These are phyloP conservation scores for Bhutanitis thaidina DNA, from an alignment of 2,888 invertebrate genomes.

Conservation along the genomic window DNA sequence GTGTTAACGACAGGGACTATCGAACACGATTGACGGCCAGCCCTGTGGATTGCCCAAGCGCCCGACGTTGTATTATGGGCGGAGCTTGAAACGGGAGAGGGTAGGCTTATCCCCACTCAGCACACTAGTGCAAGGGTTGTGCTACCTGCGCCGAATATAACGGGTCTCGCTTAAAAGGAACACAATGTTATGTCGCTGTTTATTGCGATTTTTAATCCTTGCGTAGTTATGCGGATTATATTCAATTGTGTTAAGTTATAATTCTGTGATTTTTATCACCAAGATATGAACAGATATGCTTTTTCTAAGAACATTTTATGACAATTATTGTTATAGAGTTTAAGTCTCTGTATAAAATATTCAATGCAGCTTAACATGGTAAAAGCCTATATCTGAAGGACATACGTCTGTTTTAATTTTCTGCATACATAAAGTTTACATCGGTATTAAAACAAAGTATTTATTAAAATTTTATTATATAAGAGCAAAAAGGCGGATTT, in stretches of 20 bases:
- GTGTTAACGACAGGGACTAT: constrained; percentile 4
- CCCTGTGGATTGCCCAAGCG: constrained; percentile 22
- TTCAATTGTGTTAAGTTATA: constrained; percentile 8
- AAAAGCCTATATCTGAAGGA: too few species aligned
- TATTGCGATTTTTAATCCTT: constrained; percentile 20
- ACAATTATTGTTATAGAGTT: too few species aligned
- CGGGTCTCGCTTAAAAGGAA: constrained; percentile 5
- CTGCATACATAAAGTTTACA: too few species aligned
- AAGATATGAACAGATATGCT: too few species aligned
- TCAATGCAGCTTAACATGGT: too few species aligned
- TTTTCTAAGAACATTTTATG: too few species aligned
- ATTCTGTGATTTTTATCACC: not conserved
- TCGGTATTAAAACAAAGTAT: too few species aligned
- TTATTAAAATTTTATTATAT: too few species aligned
- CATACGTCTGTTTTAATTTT: too few species aligned
- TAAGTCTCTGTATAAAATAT: too few species aligned
- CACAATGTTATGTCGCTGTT: constrained; percentile 14
- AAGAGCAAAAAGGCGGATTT: too few species aligned
- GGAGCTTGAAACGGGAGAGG: constrained; percentile 23
- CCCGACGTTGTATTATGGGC: constrained; percentile 30
- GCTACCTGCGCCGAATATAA: constrained; percentile 23
- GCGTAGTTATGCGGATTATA: constrained; percentile 15
- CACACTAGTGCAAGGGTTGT: constrained; percentile 18
- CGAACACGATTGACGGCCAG: constrained; percentile 22
- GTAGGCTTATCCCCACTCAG: constrained; percentile 24